Evolutionary conservation across 2,888 invertebrate genomes (phyloP), one percentile per base, ranked within the genome.

Genomic region (Lasius fuliginosus): DNA sequence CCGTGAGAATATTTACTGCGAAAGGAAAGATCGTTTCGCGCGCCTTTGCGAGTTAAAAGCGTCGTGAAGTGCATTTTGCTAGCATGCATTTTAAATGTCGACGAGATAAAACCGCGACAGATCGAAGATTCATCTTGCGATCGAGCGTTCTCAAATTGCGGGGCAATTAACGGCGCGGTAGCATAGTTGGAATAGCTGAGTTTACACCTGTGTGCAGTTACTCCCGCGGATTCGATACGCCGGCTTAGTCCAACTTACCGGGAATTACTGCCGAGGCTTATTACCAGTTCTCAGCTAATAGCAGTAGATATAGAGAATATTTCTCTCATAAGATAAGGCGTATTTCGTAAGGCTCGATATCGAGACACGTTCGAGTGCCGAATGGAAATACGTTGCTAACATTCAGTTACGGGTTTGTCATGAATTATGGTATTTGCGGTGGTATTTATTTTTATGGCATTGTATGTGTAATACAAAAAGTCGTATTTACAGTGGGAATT

Each of bases 181-280:
- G 65, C 62, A 58, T 75, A 76, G 18, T 56, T 76, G 40, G 67
- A 86, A 82, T 76, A 76, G 71, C 64, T 53, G 53, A 86, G 76
- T 84, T 86, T 86, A 84, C 84, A 84, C 76, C 76, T 84, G 84
- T 74, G 76, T 49, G 73, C 82, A 76, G 82, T 82, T 84, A 71
- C 76, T 83, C 49, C 11, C 67, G 69, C 68, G 27, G 60, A 71
- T 82, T 84, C 82, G 86, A 84, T 86, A 75, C 53, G 71, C 71
- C 76, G 76, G 82, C 81, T 86, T 86, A 86, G 65, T 36, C 58
- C 64, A 71, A 84, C 82, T 86, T 84, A 76, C 42, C 53, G 60
- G 62, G 68, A 84, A 73, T 84, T 86, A 82, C 82, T 71, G 60
- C 46, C 58, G 71, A 67, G 33, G 11, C 33, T n/a, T 68, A 69